phyloP scores from a whole-genome alignment of 2,797 vertebrate genomes.

The Enteromius unitaeniatus region DNA sequence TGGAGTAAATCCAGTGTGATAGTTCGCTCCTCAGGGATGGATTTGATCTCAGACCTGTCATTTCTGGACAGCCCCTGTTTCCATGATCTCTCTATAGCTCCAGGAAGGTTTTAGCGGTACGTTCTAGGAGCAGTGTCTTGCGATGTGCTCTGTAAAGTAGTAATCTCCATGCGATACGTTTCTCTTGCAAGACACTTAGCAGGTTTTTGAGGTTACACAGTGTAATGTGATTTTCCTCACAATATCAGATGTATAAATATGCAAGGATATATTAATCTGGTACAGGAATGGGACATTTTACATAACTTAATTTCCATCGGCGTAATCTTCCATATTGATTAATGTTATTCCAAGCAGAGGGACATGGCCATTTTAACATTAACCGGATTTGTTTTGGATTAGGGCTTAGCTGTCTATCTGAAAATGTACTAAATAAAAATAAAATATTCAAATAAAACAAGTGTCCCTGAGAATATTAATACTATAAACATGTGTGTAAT shows the following conservation, averaged over 20 bases:
- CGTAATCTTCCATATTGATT: slow-evolving; percentile 76
- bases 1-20: slow-evolving; percentile 55
- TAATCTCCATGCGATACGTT: slow-evolving; percentile 41
- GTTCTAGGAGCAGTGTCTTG: slow-evolving; percentile 16
- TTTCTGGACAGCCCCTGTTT: slow-evolving; percentile 41
- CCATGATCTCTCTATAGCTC: slow-evolving; percentile 36
- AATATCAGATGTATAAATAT: slow-evolving; percentile 52
- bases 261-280: slow-evolving; percentile 42
- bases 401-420: slow-evolving; percentile 67
- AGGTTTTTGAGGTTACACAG: slow-evolving; percentile 50
- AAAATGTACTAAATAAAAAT: slow-evolving; percentile 62
- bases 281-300: slow-evolving; percentile 62
- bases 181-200: slow-evolving; percentile 37
- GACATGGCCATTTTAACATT: slow-evolving; percentile 74
- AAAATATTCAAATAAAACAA: slow-evolving; percentile 55
- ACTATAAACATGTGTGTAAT: slow-evolving; percentile 56
- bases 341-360: slow-evolving; percentile 70
- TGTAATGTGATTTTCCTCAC: slow-evolving; percentile 49
- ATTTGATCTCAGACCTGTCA: slow-evolving; percentile 50
- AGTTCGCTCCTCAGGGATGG: slow-evolving; percentile 50
- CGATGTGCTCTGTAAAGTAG: slow-evolving; percentile 20
- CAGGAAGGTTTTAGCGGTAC: slow-evolving; percentile 33
- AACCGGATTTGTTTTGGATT: slow-evolving; percentile 79
- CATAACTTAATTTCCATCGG: slow-evolving; percentile 72
- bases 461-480: slow-evolving; percentile 62